Conservation (phyloP, 2,113 vertebrate species). For the Saguinus imperator region DNA sequence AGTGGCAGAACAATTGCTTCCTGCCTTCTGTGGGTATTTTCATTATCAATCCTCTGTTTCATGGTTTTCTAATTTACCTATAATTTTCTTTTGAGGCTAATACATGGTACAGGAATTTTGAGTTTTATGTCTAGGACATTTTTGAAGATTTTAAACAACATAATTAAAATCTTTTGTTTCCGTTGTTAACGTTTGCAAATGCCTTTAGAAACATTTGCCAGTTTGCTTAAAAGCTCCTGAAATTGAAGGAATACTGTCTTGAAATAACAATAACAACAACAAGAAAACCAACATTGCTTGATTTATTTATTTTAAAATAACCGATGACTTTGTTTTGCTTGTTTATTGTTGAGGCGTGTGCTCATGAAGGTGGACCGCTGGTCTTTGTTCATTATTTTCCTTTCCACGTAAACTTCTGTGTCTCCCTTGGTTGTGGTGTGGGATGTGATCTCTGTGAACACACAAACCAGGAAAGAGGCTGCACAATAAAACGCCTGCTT, state of each 20-base stretch:
- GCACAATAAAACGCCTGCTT: neutral
- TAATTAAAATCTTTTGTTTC: neutral
- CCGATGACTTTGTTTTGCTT: neutral
- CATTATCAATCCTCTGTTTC: conserved; percentile 57
- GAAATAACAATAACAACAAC: neutral
- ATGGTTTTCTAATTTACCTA: conserved; percentile 52
- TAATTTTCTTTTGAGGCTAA: conserved; percentile 50
- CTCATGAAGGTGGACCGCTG: neutral
- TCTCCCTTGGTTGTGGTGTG: neutral
- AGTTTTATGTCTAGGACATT: conserved; percentile 37
- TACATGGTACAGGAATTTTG: conserved; percentile 22
- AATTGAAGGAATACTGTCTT: neutral
- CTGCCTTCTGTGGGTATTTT: conserved; percentile 66
- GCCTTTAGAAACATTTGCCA: conserved; percentile 23
- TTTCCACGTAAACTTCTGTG: neutral
- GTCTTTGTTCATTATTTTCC: neutral
- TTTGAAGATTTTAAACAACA: conserved; percentile 2
- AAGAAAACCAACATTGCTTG: neutral
- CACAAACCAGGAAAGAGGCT: neutral
- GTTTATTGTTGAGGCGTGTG: neutral
- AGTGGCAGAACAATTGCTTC: conserved; percentile 73
- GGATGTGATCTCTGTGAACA: neutral
- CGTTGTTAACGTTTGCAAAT: neutral
- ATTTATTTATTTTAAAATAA: conserved; percentile 46
- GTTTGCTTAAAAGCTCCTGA: conserved; percentile 45